Evolutionary conservation across 2,113 vertebrate genomes (phyloP).

Genomic region (Eurystomus gularis): DNA sequence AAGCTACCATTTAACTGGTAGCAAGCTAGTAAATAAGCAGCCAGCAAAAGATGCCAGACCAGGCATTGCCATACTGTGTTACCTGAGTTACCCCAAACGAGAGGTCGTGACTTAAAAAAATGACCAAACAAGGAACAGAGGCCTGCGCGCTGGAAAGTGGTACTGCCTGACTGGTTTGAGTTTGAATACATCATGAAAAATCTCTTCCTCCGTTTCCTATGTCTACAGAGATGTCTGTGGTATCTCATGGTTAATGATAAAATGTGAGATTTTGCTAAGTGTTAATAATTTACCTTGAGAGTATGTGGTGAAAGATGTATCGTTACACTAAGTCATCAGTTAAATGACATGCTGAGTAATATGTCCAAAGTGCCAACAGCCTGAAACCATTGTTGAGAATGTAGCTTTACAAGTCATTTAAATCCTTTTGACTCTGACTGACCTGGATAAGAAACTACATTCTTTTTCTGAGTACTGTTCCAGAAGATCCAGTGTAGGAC

Average conservation of each 20-base stretch:
- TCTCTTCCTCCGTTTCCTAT: neutral
- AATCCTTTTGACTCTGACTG: neutral
- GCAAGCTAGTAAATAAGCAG: neutral
- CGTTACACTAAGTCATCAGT: neutral
- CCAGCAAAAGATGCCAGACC: neutral
- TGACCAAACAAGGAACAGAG: neutral
- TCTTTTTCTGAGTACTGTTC: neutral
- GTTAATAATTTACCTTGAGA: neutral
- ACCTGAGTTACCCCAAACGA: neutral
- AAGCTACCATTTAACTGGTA: neutral
- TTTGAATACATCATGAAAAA: neutral
- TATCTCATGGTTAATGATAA: neutral
- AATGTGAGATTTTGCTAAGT: neutral
- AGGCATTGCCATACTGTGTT: neutral
- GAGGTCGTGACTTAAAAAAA: neutral
- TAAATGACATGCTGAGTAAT: neutral
- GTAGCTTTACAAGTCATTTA: neutral
- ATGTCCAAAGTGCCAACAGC: neutral
- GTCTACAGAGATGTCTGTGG: neutral
- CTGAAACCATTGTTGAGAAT: neutral
- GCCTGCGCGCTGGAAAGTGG: neutral
- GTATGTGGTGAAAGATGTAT: neutral
- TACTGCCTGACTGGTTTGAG: neutral
- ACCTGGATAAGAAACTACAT: neutral
- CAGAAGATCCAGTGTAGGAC: neutral